Base-by-base conservation (phyloP, 2,113 vertebrate genomes). In the Ardeotis arabs region DNA sequence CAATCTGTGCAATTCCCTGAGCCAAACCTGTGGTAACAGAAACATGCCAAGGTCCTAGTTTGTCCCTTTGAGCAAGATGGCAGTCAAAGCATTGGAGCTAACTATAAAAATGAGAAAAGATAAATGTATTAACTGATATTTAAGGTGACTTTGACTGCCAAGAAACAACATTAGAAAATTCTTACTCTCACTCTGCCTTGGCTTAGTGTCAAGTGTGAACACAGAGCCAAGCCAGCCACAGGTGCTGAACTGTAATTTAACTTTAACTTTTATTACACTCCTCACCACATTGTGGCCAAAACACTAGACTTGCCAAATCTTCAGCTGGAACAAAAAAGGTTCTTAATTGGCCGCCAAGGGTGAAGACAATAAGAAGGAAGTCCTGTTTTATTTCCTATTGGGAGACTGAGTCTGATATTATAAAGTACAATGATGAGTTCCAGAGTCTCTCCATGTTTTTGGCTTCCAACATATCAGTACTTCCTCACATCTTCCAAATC, bases 241-340 rank as follows among this genome's bases (percentile, higher is more conserved):
- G 35, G 93, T 89, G 91, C 20, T 89, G 56, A 78, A 93, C 78
- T 87, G 84, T 56, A 56, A 95, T 84, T 95, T 97, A 72, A 95
- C 94, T 89, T 67, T 84, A 95, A 93, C 72, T 96, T 97, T 95
- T 74, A 95, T 95, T 91, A 91, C 64, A 58, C 13, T 92, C 27
- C 50, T 84, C 86, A 76, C 69, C 84, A 93, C 37, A 60, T 12
- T 44, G 52, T 87, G 66, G 41, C 44, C 72, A 96, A 79, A 29
- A 88, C 28, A 56, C 17, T 44, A 88, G 69, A 93, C 47, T 13
- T 84, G 90, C 94, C 92, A 96, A 68, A 74, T 88, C 79, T 85
- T 97, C 90, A 92, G 19, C 55, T 97, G 82, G 68, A 89, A 91
- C 47, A n/a, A 87, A 87, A 77, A 89, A 90, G 60, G n/a, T 39